A percentile compares a stretch with the other conserved stretches of the same genome.
Conservation (phyloP, 2,888 invertebrate species). For the Synanthedon formicaeformis region DNA sequence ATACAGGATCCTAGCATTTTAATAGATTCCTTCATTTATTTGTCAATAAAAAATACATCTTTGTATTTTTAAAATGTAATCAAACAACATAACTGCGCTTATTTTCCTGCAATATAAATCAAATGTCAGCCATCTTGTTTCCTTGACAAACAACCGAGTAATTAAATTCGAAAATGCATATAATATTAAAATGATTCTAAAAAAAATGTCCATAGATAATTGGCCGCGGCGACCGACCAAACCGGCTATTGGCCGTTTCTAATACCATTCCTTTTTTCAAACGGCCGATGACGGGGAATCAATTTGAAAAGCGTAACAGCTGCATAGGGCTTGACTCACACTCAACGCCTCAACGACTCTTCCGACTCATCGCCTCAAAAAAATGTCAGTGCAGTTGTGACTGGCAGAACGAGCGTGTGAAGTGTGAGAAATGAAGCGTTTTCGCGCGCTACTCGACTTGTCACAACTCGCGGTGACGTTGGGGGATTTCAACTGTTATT, state of each 20-base stretch:
- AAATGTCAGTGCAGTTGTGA: background rate
- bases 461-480: background rate
- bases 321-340: background rate
- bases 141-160: conserved; percentile 4
- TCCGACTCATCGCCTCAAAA: background rate
- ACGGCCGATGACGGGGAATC: conserved; percentile 20
- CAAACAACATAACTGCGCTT: too few species aligned
- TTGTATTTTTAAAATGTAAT: too few species aligned
- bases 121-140: conserved; percentile 5
- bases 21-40: too few species aligned
- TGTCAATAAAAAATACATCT: too few species aligned
- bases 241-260: conserved; percentile 6
- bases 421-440: background rate
- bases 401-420: background rate
- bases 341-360: background rate
- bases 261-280: conserved; percentile 17
- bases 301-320: conserved; percentile 9
- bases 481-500: background rate
- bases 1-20: too few species aligned
- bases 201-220: background rate
- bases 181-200: background rate
- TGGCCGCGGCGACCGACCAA: background rate
- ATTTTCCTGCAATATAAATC: background rate
- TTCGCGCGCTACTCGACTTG: background rate
- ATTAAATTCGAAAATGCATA: background rate